These are phyloP conservation scores for Microplitis deprimator DNA, from an alignment of 2,888 invertebrate genomes.

Conservation along the genomic window DNA sequence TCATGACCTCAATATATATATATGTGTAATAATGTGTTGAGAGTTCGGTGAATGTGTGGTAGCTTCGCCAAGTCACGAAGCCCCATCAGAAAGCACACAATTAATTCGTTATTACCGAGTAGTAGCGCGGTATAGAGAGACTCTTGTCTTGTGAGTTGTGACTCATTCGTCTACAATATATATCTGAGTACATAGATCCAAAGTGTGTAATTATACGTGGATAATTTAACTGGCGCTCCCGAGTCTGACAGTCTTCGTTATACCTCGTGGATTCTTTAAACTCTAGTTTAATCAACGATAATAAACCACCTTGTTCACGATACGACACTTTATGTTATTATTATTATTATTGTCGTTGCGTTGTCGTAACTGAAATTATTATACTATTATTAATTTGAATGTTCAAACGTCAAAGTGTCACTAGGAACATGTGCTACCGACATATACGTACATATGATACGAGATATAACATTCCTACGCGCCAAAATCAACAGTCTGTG, in stretches of 20 bases:
- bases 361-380: not conserved
- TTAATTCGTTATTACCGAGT: conserved; percentile 61
- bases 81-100: conserved; percentile 46
- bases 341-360: not conserved
- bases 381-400: not conserved
- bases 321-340: not conserved
- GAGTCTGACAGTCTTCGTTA: conserved; percentile 7
- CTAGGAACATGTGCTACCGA: conserved; percentile 3
- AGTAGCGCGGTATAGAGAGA: conserved; percentile 52
- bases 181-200: conserved; percentile 3
- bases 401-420: conserved; percentile 16
- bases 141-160: conserved; percentile 17
- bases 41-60: conserved; percentile 36
- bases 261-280: not conserved
- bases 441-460: not conserved
- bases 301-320: conserved; percentile 2
- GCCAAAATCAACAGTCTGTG: conserved; percentile 52
- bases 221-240: conserved; percentile 50
- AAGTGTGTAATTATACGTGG: conserved; percentile 51
- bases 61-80: conserved; percentile 39
- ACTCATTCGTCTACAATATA: not conserved
- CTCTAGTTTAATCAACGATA: conserved; percentile 17
- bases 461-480: conserved; percentile 24
- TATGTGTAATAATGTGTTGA: not conserved
- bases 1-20: conserved; percentile 42